phyloP scores from a whole-genome alignment of 37 sponge, comb jelly and placozoan genomes.

The Aplysina aerophoba region DNA sequence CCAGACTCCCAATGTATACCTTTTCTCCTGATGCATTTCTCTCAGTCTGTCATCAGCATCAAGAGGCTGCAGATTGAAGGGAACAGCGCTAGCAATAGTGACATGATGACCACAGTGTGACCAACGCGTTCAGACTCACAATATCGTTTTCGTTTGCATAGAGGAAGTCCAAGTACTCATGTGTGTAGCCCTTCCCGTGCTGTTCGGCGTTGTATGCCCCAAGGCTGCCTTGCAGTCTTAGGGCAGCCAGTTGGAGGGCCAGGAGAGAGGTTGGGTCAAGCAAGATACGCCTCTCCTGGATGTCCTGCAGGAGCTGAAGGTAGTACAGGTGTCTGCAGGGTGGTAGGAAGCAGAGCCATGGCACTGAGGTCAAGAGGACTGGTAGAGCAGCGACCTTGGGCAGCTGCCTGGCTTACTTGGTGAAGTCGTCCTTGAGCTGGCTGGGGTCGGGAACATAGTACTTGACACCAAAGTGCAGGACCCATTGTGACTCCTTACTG shows the following conservation, averaged over 20 bases:
- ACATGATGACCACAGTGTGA: too few species aligned
- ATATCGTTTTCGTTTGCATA: constrained; percentile 34
- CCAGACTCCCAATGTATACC: neutral
- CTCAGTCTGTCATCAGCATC: neutral
- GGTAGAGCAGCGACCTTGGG: too few species aligned
- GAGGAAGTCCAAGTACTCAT: constrained; percentile 35
- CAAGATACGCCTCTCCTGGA: constrained; percentile 57
- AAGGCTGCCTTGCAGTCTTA: constrained; percentile 64
- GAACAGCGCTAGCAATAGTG: neutral
- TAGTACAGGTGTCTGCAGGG: constrained; percentile 61
- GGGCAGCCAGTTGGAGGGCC: constrained; percentile 60
- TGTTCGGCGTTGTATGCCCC: constrained; percentile 49
- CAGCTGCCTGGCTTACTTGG: constrained; percentile 31
- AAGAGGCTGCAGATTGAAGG: neutral
- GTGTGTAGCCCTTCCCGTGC: constrained; percentile 46
- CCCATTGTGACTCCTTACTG: constrained; percentile 35
- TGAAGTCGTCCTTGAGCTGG: constrained; percentile 55
- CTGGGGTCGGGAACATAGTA: constrained; percentile 74
- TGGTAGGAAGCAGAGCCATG: neutral
- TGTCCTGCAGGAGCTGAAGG: constrained; percentile 74
- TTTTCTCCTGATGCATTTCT: neutral
- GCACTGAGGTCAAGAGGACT: neutral
- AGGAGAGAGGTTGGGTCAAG: constrained; percentile 47
- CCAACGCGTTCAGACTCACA: neutral
- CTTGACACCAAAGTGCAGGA: constrained; percentile 79